Evolutionary conservation across 23 tunicate species (phyloP), one percentile per base, ranked within the genome.

Genomic region (Diplosoma virens): DNA sequence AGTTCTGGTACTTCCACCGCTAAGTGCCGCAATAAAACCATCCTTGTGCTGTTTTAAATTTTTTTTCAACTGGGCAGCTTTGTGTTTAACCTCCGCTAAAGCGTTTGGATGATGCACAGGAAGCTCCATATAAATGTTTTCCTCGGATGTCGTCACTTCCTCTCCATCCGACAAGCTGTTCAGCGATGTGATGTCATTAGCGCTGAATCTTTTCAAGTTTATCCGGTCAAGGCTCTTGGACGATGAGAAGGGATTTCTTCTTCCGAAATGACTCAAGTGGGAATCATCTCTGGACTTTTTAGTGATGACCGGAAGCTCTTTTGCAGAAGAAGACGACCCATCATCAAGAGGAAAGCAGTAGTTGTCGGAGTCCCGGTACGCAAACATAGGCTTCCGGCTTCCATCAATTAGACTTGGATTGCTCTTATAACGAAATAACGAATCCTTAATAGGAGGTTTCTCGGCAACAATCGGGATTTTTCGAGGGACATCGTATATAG

Each of bases 91-190:
- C 28, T 47, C 55, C 6, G 20, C 30, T 9, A 33, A 25, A 2
- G 2, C 48, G 37, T 11, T 6, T 3, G 14, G 14, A 11, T 72
- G 34, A 72, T 3, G 4, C 14, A 50, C 67, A 1, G 79, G n/a
- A 25, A 81, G 66, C 54, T 82, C 87, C 37, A 82, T 64, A 66
- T 82, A 82, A 16, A 74, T 33, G 48, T 74, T 82, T 54, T 82
- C 87, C 36, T 70, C 86, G 1, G 66, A 45, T 6, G 25, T 18
- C 2, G 74, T 34, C 11, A 36, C n/a, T 23, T 67, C 74, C n/a
- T 35, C 28, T 7, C 20, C 28, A 2, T 36, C 52, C 2, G 52
- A n/a, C 34, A 63, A 63, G 3, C 28, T 16, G 25, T 29, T 67
- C 6, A 29, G 6, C n/a, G 69, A 61, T 3, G 30, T 27, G 35